phyloP scores from a whole-genome alignment of 2,888 invertebrate species.

The Eueremaeus valkanovi region DNA sequence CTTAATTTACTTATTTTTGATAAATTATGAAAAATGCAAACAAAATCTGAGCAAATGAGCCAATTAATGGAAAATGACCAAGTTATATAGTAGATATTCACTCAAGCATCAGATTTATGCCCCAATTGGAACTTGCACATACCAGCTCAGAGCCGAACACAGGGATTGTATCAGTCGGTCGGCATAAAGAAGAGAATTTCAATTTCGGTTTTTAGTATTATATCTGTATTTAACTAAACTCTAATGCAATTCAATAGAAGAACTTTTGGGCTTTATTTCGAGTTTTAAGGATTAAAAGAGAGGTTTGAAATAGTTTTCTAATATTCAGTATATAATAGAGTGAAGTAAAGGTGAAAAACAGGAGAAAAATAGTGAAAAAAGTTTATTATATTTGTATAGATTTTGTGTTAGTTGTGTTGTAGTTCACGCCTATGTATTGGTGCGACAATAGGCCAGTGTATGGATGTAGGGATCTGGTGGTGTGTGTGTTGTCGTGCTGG shows the following conservation, averaged over 20 bases:
- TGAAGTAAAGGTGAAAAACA: not conserved
- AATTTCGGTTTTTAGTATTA: not conserved
- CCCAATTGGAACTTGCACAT: too few species aligned
- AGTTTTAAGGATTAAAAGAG: slow-evolving; percentile 23
- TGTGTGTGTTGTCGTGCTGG: slow-evolving; percentile 29
- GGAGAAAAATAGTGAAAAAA: not conserved
- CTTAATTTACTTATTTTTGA: too few species aligned
- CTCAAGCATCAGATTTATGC: too few species aligned
- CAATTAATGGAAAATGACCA: too few species aligned
- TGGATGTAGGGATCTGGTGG: not conserved
- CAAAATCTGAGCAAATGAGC: too few species aligned
- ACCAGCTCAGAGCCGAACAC: too few species aligned
- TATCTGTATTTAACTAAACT: not conserved
- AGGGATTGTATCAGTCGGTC: slow-evolving; percentile 10
- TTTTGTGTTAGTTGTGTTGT: slow-evolving; percentile 33
- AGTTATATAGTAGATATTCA: too few species aligned
- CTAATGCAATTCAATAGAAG: not conserved
- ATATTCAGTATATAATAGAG: not conserved
- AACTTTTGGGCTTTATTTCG: slow-evolving; percentile 2
- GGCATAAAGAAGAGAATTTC: not conserved
- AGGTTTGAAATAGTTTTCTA: slow-evolving; percentile 29
- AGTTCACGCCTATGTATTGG: slow-evolving; percentile 34
- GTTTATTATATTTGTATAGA: slow-evolving; percentile 30
- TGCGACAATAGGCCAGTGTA: not conserved
- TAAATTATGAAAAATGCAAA: too few species aligned